A percentile compares a stretch with the other conserved stretches of the same genome.
Conservation (phyloP, 2,888 invertebrate species). For the Therioaphis trifolii region DNA sequence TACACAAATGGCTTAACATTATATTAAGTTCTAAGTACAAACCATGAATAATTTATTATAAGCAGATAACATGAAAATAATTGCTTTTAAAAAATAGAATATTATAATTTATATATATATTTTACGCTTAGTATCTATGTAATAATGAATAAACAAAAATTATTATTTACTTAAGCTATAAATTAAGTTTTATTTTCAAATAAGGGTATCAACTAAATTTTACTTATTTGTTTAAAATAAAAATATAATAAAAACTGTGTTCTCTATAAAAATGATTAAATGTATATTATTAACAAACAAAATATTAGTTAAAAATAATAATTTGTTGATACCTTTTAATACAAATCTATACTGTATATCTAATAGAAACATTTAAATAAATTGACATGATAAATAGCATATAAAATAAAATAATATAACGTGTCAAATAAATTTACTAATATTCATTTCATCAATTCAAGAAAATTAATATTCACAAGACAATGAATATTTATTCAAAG, state of each 20-base stretch:
- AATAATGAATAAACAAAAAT: background rate
- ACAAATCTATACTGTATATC: no score
- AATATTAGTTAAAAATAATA: no score
- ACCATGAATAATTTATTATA: conserved; percentile 9
- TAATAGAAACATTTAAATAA: no score
- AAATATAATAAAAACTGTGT: no score
- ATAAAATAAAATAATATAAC: background rate
- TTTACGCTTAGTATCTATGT: background rate
- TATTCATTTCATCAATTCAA: background rate
- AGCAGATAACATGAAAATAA: background rate
- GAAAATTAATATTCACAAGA: no score
- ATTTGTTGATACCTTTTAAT: no score
- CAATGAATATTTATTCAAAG: conserved; percentile 2
- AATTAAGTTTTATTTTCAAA: background rate
- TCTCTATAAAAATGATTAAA: no score
- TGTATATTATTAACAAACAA: no score
- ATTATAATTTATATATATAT: conserved; percentile 10
- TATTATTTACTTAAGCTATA: background rate
- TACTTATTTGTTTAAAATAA: no score
- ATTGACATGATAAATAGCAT: background rate
- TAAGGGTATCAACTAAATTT: background rate
- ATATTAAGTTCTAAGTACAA: background rate
- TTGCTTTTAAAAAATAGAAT: background rate
- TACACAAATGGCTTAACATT: background rate
- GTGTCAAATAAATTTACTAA: background rate